Base-by-base conservation (phyloP, 2,113 vertebrate species). In the Stictonetta naevosa region DNA sequence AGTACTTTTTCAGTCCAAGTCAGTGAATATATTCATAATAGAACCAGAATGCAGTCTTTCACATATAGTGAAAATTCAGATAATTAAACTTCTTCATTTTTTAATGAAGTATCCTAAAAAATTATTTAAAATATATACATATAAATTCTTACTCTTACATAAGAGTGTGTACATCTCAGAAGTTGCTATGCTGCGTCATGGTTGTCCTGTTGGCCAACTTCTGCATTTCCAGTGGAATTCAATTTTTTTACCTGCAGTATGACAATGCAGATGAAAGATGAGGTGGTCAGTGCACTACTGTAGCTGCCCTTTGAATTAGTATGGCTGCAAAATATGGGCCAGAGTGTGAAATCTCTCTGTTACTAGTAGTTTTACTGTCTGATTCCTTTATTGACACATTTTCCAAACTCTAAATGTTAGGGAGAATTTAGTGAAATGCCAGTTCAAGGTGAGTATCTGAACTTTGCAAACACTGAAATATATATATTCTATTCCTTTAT, bases 101-200 rank as follows among this genome's bases (percentile, higher is more conserved):
- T 48, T 48, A 48, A 22, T 48, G 11, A 48, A 21, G 46, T 48
- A 48, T 48, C 46, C 46, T 48, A 48, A 48, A 48, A 48, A 48
- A 22, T 22, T 48, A 48, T 48, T 48, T 11, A 48, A 48, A 48
- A 48, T 22, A 48, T 48, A 46, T 72, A 23, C 34, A 8, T 48
- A 53, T 44, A 38, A 69, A 28, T 77, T 93, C 34, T 40, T 53
- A 3, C 22, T 86, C 20, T 82, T 82, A 22, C 6, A 1, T 72
- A 23, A 46, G 13, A 22, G 22, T 0, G 0, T 28, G 23, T 52
- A 13, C 3, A 1, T 60, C 53, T 92, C 29, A 33, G 20, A 63
- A 89, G 63, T 34, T 76, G 21, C 62, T 71, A 0, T 78, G 23
- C n/a, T 87, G 18, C 28, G 80, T 53, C 1, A 0, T 33, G 31